These are phyloP conservation scores for Catostomus latipinnis DNA, from an alignment of 2,797 vertebrate species.

Conservation along the genomic window DNA sequence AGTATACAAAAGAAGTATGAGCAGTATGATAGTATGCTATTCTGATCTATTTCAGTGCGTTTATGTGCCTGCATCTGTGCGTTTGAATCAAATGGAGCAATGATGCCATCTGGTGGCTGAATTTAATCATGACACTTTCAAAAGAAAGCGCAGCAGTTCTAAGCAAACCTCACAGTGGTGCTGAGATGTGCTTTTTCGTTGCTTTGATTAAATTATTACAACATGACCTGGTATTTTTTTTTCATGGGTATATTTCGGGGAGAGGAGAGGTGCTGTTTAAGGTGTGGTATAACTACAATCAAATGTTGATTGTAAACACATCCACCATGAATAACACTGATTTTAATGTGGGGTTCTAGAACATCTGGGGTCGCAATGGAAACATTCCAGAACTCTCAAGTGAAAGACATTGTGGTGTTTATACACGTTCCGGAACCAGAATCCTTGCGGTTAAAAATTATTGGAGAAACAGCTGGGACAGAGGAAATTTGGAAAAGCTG, in stretches of 20 bases:
- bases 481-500: constrained; percentile 16
- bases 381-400: neutral
- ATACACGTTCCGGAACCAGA: constrained; percentile 4
- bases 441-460: neutral
- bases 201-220: neutral
- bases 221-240: neutral
- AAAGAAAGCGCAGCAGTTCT: constrained; percentile 11
- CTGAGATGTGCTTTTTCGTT: neutral
- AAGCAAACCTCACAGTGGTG: neutral
- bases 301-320: constrained; percentile 3
- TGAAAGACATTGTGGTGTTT: neutral
- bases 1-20: no score
- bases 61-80: neutral
- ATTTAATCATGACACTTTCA: constrained; percentile 58
- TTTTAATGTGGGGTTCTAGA: neutral
- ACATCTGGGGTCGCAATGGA: constrained; percentile 19
- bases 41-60: neutral
- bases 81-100: neutral
- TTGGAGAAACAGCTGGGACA: constrained; percentile 25
- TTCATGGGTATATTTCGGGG: neutral
- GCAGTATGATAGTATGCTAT: neutral
- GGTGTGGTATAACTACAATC: neutral
- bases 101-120: constrained; percentile 75
- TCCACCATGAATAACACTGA: neutral
- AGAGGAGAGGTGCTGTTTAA: neutral